Base-by-base conservation (phyloP, 2,113 vertebrate species). In the Verasper variegatus region DNA sequence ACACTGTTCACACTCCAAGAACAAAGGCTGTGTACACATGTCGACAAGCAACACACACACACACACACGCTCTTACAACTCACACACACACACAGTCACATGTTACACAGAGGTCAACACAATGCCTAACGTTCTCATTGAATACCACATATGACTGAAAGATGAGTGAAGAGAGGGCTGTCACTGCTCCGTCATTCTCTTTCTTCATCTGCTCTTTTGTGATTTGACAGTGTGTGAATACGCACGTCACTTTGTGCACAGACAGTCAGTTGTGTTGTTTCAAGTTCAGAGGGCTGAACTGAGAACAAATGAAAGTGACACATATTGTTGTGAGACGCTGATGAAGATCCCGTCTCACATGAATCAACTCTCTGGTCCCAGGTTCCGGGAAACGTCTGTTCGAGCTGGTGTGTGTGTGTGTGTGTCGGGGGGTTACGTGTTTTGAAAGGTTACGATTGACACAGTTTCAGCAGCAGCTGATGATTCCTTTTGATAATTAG, bases 1-100 rank as follows among this genome's bases (percentile, higher is more conserved):
- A 72, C 77, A 78, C 76, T 10, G 20, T 80, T 89, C 78, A 74
- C 80, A 79, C 78, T 66, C 18, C 4, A 35, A 76, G 77, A 85
- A 89, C 87, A 88, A 87, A 88, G 76, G 70, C 92, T 95, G 94
- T 95, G 94, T 94, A 95, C 94, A 94, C 94, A 90, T 78, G 82
- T 81, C 61, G 35, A 64, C 85, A 78, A 85, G 71, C 61, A 14
- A 47, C 71, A 67, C 35, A 72, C 68, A 70, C 68, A 75, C 70
- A 61, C 66, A 12, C 71, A 67, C 35, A 70, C 66, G 51, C 20
- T 13, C n/a, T 4, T 17, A 61, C 59, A 61, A 57, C 54, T 40
- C 61, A 62, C 61, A 79, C 65, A 62, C 63, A 55, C 63, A 55
- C 18, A 56, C 37, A 42, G 49, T 64, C 51, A 27, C 27, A 10